Base-by-base conservation (phyloP, 2,888 invertebrate genomes). In the Diarsia dahlii region DNA sequence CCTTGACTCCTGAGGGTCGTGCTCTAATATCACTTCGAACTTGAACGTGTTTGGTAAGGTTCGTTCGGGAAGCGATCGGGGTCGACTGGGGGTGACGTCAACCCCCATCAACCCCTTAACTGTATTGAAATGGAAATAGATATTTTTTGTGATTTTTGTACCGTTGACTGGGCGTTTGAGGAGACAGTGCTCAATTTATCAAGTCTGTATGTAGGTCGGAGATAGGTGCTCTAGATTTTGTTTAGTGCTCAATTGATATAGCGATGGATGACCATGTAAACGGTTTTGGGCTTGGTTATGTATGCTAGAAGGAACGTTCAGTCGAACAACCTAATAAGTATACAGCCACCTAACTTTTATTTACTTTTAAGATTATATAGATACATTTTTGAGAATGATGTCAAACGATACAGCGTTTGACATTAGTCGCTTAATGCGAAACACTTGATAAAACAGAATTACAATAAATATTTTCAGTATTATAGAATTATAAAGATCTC, bases 41-140 rank as follows among this genome's bases (percentile, higher is more conserved):
- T 76, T 60, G 62, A 60, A 84, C 64, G 20, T 73, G 56, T 71
- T 71, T 66, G 48, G 23, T 46, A 70, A 70, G 69, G 76, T 54
- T 63, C 46, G 82, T 68, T 60, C 54, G 62, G 60, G 23, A 56
- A 63, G 56, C 60, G n/a, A 46, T 46, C 52, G 54, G 39, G 70
- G 66, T 64, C 46, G 56, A 3, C 39, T 50, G 15, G 46, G 15
- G 23, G 28, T 72, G 82, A 85, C 85, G 71, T 76, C 82, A 72
- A 10, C 62, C 65, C 45, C 63, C 85, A 69, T 76, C 82, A 72
- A 10, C 62, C 65, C 45, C 63, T 15, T 46, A 23, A 20, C 60
- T 54, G 18, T 56, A 39, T 28, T 39, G 20, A 10, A 66, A 48
- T 52, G 12, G 54, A 46, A 62, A 56, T 54, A 20, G 65, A 54